Conservation (phyloP, 2,888 invertebrate genomes). For the Latheticus oryzae region DNA sequence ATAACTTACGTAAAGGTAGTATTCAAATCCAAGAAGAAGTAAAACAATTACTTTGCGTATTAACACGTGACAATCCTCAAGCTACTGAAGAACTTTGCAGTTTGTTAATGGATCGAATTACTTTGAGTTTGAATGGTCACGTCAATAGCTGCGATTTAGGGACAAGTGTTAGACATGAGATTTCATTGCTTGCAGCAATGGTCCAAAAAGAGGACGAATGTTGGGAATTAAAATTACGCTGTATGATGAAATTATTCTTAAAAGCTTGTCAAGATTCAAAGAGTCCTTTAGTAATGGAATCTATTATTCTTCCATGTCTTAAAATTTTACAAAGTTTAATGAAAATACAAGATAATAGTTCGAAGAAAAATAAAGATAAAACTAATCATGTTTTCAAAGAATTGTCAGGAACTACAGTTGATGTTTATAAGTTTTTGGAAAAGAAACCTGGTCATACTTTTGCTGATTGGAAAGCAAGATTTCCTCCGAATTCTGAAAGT, state of each 20-base stretch:
- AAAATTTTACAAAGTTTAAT: constrained; percentile 90
- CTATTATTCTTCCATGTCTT: constrained; percentile 91
- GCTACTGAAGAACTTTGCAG: constrained; percentile 87
- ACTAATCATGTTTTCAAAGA: constrained; percentile 23
- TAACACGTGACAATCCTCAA: constrained; percentile 86
- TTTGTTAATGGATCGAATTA: constrained; percentile 85
- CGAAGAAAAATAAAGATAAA: constrained; percentile 44
- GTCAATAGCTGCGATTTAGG: constrained; percentile 80
- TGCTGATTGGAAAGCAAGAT: constrained; percentile 77
- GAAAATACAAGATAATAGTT: constrained; percentile 69
- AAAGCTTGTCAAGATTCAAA: constrained; percentile 80
- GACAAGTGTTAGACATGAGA: constrained; percentile 87
- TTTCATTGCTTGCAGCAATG: constrained; percentile 86
- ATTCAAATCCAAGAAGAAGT: constrained; percentile 87
- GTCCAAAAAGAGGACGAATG: constrained; percentile 94
- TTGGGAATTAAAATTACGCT: constrained; percentile 92
- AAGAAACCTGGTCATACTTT: constrained; percentile 78
- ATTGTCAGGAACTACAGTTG: constrained; percentile 71
- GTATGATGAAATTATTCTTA: constrained; percentile 89
- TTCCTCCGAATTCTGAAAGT: constrained; percentile 66
- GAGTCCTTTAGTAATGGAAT: constrained; percentile 89
- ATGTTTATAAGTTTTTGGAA: constrained; percentile 79
- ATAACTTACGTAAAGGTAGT: constrained; percentile 88
- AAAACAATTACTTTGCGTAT: constrained; percentile 82
- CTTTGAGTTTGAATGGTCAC: constrained; percentile 79